Evolutionary conservation across 2,797 vertebrate species (phyloP).

Genomic region (Picus viridis): DNA sequence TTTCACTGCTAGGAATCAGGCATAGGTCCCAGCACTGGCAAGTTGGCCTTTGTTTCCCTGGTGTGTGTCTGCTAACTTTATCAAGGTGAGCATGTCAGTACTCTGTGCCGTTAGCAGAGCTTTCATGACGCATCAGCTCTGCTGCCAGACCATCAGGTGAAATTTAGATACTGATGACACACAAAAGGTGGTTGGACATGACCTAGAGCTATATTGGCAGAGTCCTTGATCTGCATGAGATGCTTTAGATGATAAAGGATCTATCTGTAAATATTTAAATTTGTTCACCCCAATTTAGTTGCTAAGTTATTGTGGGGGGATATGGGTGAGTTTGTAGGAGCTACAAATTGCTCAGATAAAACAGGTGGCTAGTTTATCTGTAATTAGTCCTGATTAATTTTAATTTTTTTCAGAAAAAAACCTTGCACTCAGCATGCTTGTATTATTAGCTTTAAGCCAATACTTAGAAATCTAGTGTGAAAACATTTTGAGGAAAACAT

Average conservation of each 20-base stretch:
- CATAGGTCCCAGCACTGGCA: neutral
- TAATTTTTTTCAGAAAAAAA: neutral
- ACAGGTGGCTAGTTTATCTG: neutral
- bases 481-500: neutral
- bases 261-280: neutral
- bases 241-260: neutral
- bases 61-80: neutral
- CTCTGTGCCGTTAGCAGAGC: neutral
- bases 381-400: neutral
- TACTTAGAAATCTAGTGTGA: neutral
- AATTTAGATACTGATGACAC: neutral
- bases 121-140: neutral
- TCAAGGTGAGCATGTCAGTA: neutral
- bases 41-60: accelerated
- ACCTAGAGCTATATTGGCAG: neutral
- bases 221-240: accelerated
- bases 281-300: neutral
- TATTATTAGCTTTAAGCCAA: neutral
- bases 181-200: neutral
- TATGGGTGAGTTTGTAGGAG: neutral
- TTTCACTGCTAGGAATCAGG: neutral
- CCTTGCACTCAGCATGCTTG: neutral
- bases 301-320: neutral
- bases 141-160: neutral
- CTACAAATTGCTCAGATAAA: neutral